Evolutionary conservation across 2,888 invertebrate genomes (phyloP).

Genomic region (Micropterix aruncella): DNA sequence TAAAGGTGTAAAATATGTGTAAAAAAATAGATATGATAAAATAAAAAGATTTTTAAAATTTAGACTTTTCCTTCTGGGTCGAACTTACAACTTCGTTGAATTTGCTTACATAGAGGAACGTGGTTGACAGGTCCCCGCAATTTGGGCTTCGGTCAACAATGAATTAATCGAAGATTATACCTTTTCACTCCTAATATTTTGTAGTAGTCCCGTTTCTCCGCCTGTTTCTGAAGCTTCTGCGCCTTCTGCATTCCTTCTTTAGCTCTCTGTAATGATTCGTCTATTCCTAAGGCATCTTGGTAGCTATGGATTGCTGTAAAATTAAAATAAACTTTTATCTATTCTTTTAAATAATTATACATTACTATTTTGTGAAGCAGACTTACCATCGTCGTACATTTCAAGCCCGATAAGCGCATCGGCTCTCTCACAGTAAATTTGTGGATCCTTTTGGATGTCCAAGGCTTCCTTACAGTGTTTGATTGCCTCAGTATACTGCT

Average conservation of each 20-base stretch:
- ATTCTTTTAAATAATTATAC: not conserved
- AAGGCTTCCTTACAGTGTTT: slow-evolving; percentile 67
- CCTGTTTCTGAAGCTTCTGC: slow-evolving; percentile 83
- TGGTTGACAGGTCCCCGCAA: too few relatives aligned
- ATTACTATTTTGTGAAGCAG: slow-evolving; percentile 1
- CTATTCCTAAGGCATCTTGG: slow-evolving; percentile 72
- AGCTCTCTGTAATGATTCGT: slow-evolving; percentile 65
- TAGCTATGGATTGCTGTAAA: slow-evolving; percentile 69
- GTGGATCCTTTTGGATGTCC: slow-evolving; percentile 57
- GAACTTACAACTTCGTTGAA: too few relatives aligned
- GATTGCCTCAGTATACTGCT: slow-evolving; percentile 59
- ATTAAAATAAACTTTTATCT: slow-evolving; percentile 1
- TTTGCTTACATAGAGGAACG: too few relatives aligned
- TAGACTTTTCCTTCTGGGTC: too few relatives aligned
- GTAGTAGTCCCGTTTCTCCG: slow-evolving; percentile 92
- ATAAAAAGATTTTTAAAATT: too few relatives aligned
- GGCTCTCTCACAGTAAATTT: slow-evolving; percentile 76
- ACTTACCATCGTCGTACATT: slow-evolving; percentile 74
- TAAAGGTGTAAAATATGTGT: too few relatives aligned
- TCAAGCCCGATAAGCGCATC: slow-evolving; percentile 85
- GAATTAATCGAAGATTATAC: too few relatives aligned
- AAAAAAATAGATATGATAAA: too few relatives aligned
- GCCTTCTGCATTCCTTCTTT: slow-evolving; percentile 81
- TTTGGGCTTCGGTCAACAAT: too few relatives aligned
- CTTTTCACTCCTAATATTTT: slow-evolving; percentile 89